phyloP scores from a whole-genome alignment of 2,113 vertebrate genomes.

The Galemys pyrenaicus region DNA sequence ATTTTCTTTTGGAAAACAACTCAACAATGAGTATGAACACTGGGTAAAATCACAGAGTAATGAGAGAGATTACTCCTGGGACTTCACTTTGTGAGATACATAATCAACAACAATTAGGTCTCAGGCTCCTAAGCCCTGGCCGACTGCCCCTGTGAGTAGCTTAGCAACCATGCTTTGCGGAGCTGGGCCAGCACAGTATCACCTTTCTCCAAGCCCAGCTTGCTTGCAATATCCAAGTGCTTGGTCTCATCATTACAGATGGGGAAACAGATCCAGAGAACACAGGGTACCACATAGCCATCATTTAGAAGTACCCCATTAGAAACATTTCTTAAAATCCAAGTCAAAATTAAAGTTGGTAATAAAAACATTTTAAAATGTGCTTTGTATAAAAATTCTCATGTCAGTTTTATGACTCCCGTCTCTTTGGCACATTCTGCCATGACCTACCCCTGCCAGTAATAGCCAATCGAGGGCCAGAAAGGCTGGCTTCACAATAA shows the following conservation, averaged over 20 bases:
- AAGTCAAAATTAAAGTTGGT: not conserved
- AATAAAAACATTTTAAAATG: not conserved
- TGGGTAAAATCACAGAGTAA: conserved; percentile 11
- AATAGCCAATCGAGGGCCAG: not conserved
- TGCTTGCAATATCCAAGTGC: not conserved
- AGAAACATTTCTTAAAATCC: conserved; percentile 51
- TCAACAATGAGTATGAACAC: not conserved
- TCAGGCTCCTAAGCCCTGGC: conserved; percentile 18
- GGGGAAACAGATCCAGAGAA: conserved; percentile 9
- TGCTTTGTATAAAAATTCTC: not conserved
- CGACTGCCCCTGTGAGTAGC: not conserved
- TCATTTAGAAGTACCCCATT: not conserved
- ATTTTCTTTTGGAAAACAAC: conserved; percentile 50
- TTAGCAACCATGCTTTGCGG: not conserved
- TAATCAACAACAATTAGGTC: not conserved
- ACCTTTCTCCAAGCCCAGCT: not conserved
- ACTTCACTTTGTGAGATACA: conserved; percentile 4
- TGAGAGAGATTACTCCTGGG: conserved; percentile 3
- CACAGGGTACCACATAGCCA: not conserved
- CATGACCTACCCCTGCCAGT: not conserved
- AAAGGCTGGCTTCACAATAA: not conserved
- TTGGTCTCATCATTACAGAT: not conserved
- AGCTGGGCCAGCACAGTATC: not conserved
- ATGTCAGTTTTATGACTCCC: not conserved
- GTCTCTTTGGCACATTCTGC: not conserved